Evolutionary conservation across 2,888 invertebrate species (phyloP), one percentile per base, ranked within the genome.

Genomic region (Leptinotarsa rubiginosa): DNA sequence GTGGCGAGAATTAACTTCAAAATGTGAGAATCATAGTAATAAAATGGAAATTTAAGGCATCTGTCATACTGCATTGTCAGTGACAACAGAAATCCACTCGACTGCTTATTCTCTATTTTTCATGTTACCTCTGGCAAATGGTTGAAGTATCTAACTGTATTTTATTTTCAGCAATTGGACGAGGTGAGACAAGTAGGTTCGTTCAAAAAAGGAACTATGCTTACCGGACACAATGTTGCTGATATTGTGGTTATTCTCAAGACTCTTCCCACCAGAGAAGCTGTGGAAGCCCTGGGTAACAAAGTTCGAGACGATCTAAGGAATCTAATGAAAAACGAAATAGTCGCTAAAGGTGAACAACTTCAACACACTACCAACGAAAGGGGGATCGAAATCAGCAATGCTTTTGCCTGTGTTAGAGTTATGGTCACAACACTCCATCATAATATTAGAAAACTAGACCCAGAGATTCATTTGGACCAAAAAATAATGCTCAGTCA

Each of bases 181-280:
- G 98, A 98, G 88, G 97, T 98, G 0, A 92, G 98, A 1, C 97
- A 97, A 88, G 98, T 99, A 10, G 99, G 99, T 0, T 97, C 98
- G 0, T 98, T 97, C 88, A 99, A 99, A 88, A 98, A 99, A 85
- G 98, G 98, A 2, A 99, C 99, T 0, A 97, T 99, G 95, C 92
- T 98, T 86, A 94, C 96, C 0, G 97, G 97, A 1, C 96, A 96
- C 87, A 98, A 97, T 87, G 94, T 97, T 0, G 99, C 98, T 0
- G 98, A 99, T 84, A 94, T 99, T 77, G 98, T 98, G 0, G 97
- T 99, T 1, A 97, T 99, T 78, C 91, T 99, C 77, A 98, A 98
- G 90, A 97, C 98, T 0, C 87, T 98, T 70, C 99, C 99, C 0
- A 98, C 98, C 1, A 96, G 96, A 85, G 98, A 98, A 87, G 97